These are phyloP conservation scores for Plectrocnemia conspersa DNA, from an alignment of 1,140 invertebrate species.

Conservation along the genomic window DNA sequence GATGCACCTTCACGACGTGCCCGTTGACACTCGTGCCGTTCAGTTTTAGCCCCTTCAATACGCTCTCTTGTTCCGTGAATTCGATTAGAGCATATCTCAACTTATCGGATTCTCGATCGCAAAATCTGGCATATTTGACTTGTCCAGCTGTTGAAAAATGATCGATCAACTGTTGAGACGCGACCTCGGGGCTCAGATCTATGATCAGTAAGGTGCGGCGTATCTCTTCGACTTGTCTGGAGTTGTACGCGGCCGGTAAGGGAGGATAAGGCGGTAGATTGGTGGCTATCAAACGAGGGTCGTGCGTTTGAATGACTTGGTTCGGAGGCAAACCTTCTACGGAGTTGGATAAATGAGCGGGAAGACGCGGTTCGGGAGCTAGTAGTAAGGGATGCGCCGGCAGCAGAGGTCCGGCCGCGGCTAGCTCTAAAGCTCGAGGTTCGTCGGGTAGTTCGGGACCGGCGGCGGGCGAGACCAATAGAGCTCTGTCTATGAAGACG, in stretches of 20 bases:
- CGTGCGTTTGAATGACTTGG: conserved; percentile 83
- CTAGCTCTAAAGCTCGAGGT: conserved; percentile 84
- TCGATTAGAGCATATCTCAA: conserved; percentile 85
- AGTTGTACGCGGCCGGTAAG: conserved; percentile 84
- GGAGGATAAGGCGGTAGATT: conserved; percentile 89
- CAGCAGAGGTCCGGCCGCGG: conserved; percentile 79
- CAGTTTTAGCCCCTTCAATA: conserved; percentile 81
- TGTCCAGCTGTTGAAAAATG: conserved; percentile 85
- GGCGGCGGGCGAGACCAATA: conserved; percentile 90
- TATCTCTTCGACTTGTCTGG: conserved; percentile 93
- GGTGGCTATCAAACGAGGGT: conserved; percentile 80
- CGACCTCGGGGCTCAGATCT: conserved; percentile 67
- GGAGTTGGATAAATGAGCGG: conserved; percentile 83
- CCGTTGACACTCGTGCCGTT: conserved; percentile 74
- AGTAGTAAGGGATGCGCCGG: conserved; percentile 54
- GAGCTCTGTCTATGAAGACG: conserved; percentile 95
- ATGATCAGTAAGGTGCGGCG: conserved; percentile 80
- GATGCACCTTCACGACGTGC: conserved; percentile 61
- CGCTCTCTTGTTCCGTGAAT: conserved; percentile 85
- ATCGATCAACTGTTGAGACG: conserved; percentile 74
- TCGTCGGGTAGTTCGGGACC: conserved; percentile 92
- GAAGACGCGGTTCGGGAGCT: conserved; percentile 72
- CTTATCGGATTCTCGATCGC: conserved; percentile 73
- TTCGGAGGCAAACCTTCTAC: conserved; percentile 79
- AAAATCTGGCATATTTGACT: conserved; percentile 93